A percentile compares a stretch with the other conserved stretches of the same genome.
Conservation (phyloP, 2,888 invertebrate genomes). For the Sialis fuliginosa region DNA sequence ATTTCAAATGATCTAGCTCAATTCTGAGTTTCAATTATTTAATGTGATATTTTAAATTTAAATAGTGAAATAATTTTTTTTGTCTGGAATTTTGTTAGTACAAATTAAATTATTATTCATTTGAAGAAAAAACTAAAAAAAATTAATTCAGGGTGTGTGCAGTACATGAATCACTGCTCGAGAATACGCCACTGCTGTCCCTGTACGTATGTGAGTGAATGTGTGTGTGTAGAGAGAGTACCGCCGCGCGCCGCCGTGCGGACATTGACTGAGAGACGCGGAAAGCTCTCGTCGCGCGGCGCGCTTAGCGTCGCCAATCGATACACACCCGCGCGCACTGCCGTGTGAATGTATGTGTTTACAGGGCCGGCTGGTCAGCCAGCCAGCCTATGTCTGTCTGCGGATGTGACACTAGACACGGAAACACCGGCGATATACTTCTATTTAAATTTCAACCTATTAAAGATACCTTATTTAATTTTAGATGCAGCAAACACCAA, state of each 20-base stretch:
- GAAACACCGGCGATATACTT: background rate
- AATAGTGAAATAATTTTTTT: no score
- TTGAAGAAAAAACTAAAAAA: no score
- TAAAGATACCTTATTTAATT: no score
- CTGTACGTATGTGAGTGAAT: background rate
- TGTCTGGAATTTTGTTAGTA: no score
- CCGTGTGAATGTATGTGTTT: no score
- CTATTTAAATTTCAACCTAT: background rate
- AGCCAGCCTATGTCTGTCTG: background rate
- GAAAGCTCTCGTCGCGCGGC: constrained; percentile 1
- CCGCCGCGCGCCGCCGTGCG: constrained; percentile 4
- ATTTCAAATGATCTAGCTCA: no score
- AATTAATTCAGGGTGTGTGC: no score
- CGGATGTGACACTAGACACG: background rate
- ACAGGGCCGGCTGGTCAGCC: background rate
- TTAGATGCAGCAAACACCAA: no score
- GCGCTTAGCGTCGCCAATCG: constrained; percentile 1
- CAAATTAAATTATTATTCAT: no score
- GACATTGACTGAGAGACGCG: constrained; percentile 5
- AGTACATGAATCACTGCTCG: background rate
- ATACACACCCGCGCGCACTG: background rate
- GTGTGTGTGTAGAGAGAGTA: constrained; percentile 1
- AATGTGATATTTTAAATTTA: no score
- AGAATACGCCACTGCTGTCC: background rate
- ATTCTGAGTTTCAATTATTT: no score